phyloP scores from a whole-genome alignment of 2,797 vertebrate species.

The Fringilla coelebs region DNA sequence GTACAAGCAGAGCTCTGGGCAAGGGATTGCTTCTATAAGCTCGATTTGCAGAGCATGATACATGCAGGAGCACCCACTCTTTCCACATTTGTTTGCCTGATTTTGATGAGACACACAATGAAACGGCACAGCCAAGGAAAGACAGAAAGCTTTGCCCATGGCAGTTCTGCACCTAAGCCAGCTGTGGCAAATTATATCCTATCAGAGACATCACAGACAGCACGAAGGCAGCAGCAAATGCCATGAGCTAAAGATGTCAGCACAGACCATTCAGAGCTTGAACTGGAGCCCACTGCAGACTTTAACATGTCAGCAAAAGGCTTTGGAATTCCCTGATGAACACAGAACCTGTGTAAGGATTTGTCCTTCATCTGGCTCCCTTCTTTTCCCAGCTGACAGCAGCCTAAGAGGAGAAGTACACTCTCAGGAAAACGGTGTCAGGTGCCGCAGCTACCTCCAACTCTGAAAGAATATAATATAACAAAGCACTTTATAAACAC shows the following conservation, averaged over 20 bases:
- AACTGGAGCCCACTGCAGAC: not conserved
- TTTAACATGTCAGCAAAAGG: not conserved
- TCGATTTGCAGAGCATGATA: not conserved
- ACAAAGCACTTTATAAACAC: not conserved
- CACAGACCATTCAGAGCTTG: not conserved
- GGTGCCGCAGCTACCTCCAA: not conserved
- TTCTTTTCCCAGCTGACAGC: not conserved
- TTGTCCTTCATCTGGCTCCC: not conserved
- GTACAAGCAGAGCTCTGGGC: not conserved
- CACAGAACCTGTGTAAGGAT: not conserved
- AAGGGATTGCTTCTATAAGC: not conserved
- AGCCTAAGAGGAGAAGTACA: not conserved
- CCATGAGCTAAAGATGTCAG: constrained; percentile 31
- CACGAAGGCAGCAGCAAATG: not conserved
- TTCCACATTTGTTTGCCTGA: constrained; percentile 29
- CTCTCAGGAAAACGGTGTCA: not conserved
- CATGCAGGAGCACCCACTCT: not conserved
- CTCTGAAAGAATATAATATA: not conserved
- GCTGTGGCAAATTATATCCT: constrained; percentile 34
- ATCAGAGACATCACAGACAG: not conserved
- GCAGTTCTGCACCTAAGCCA: constrained; percentile 15
- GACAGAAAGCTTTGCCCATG: constrained; percentile 18
- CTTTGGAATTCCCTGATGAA: not conserved
- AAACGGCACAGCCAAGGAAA: constrained; percentile 29
- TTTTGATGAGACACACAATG: constrained; percentile 28